Base-by-base conservation (phyloP, 2,113 vertebrate species). In the Pyxicephalus adspersus region DNA sequence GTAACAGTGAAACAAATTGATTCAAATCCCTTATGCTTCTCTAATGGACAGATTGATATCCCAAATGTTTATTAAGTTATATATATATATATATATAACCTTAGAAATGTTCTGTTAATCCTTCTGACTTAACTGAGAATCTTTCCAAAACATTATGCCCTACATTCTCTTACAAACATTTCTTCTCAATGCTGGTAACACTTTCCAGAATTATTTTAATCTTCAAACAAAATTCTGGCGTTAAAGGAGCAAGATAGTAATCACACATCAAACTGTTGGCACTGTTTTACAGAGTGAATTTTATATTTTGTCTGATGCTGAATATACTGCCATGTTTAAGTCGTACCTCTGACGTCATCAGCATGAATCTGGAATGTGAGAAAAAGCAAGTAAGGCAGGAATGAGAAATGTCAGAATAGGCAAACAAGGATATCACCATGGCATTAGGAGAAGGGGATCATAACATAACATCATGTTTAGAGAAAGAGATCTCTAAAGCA, bases 71-170 rank as follows among this genome's bases (percentile, higher is more conserved):
- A 38, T 38, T 9, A 45, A 45, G 11, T 2, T 13, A 45, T 13
- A 45, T 2, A 45, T 1, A 15, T 45, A 55, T 72, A 25, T 72
- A 25, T 70, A 22, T 71, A 51, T 51, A 45, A 72, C 50, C 55
- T 57, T 54, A 58, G 54, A 73, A 58, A 73, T 73, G 70, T 26
- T 57, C 54, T 57, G 70, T 57, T 34, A 73, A 58, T 54, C 28
- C 55, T 58, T 54, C 28, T 23, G 52, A 73, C 20, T 73, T 28
- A 54, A 20, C 28, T 26, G 18, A 54, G 70, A 28, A 73, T 20
- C 54, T 57, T 58, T 73, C 70, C 70, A 72, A 57, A 11, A 71
- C 31, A 52, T 51, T 51, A 72, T 72, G 70, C 70, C 70, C 70
- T 52, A 54, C 52, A 57, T 58, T 73, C 22, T 58, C 70, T 17